phyloP scores from a whole-genome alignment of 1,140 invertebrate genomes.

The Palaemon carinicauda region DNA sequence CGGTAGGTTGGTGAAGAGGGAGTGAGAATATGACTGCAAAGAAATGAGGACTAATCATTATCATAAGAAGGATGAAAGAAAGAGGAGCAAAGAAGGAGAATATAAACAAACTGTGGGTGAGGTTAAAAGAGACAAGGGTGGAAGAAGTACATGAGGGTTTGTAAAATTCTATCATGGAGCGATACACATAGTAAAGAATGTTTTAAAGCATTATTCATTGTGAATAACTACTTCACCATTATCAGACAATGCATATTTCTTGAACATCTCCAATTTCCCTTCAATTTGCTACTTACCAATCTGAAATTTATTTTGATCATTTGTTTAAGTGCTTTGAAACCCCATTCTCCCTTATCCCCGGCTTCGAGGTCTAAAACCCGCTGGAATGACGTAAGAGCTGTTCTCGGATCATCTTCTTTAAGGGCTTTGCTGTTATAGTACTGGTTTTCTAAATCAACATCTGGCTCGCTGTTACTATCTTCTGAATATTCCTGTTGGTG shows the following conservation, averaged over 20 bases:
- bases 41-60: too few species aligned
- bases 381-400: slow-evolving; percentile 89
- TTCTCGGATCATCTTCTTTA: slow-evolving; percentile 95
- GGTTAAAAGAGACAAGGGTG: too few species aligned
- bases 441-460: slow-evolving; percentile 99
- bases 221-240: neutral
- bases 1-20: too few species aligned
- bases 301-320: slow-evolving; percentile 99
- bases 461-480: slow-evolving; percentile 96
- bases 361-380: slow-evolving; percentile 91
- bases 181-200: too few species aligned
- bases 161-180: too few species aligned
- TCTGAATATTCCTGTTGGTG: slow-evolving; percentile 77
- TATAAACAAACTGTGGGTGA: too few species aligned
- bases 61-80: too few species aligned
- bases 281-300: slow-evolving; percentile 73
- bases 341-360: slow-evolving; percentile 99
- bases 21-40: too few species aligned
- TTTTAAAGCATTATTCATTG: too few species aligned
- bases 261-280: too few species aligned
- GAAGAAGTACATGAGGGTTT: too few species aligned
- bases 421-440: slow-evolving; percentile 99
- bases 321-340: slow-evolving; percentile 99
- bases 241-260: neutral
- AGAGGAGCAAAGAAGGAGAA: too few species aligned